Conservation (phyloP, 2,888 invertebrate genomes). For the Plagodis dolabraria region DNA sequence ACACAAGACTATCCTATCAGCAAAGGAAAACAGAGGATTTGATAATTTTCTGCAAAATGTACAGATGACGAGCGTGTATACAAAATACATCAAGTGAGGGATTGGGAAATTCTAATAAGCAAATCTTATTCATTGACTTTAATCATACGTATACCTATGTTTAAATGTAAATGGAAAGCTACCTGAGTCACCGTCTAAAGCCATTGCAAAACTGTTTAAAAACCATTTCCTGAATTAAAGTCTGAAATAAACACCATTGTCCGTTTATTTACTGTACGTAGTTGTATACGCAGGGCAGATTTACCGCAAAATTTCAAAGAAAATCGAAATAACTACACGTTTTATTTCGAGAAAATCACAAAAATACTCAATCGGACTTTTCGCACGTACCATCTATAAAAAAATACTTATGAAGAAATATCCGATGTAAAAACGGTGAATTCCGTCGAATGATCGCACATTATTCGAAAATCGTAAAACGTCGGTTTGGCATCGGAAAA, state of each 20-base stretch:
- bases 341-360: slow-evolving; percentile 12
- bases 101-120: no score
- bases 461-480: slow-evolving; percentile 27
- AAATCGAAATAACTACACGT: slow-evolving; percentile 4
- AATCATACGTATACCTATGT: no score
- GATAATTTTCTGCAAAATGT: no score
- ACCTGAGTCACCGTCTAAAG: background rate
- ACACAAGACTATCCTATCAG: no score
- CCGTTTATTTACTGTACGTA: no score
- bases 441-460: slow-evolving; percentile 16
- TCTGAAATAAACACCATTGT: background rate
- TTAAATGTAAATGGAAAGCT: background rate
- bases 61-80: no score
- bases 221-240: slow-evolving; percentile 7
- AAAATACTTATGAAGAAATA: slow-evolving; percentile 17
- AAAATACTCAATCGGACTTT: slow-evolving; percentile 13
- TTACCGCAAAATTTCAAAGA: slow-evolving; percentile 6
- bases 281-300: background rate
- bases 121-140: no score
- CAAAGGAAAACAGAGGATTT: no score
- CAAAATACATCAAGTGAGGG: no score
- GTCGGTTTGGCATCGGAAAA: slow-evolving; percentile 32
- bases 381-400: slow-evolving; percentile 17
- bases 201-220: background rate
- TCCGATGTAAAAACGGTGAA: slow-evolving; percentile 13